Evolutionary conservation across 2,113 vertebrate species (phyloP).

Genomic region (Willisornis vidua): DNA sequence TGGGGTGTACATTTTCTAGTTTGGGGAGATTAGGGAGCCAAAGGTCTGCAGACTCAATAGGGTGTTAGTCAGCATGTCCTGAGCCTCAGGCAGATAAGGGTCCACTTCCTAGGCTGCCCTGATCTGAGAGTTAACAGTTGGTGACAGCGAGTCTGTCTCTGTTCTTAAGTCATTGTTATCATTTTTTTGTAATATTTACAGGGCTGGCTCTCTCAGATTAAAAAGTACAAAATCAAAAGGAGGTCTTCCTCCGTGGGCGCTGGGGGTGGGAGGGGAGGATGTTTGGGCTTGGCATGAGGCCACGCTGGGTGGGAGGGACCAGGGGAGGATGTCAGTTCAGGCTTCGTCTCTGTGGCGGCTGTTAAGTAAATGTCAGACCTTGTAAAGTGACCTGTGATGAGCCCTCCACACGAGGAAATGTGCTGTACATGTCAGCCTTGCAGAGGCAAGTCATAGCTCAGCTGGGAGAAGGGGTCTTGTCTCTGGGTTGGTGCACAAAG

Average conservation of each 20-base stretch:
- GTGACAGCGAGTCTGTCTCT: constrained; percentile 69
- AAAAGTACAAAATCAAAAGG: constrained; percentile 40
- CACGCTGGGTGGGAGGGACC: background rate
- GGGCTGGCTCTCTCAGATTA: constrained; percentile 43
- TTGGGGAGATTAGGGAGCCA: constrained; percentile 42
- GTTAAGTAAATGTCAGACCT: background rate
- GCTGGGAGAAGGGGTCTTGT: background rate
- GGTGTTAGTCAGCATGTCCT: constrained; percentile 65
- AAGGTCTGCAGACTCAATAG: constrained; percentile 37
- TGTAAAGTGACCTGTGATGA: background rate
- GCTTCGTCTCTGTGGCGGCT: background rate
- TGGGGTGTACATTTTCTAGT: constrained; percentile 15
- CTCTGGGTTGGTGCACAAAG: background rate
- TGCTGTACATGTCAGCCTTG: background rate
- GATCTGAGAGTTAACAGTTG: constrained; percentile 58
- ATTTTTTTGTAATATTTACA: constrained; percentile 50
- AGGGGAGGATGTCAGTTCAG: background rate
- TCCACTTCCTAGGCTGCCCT: constrained; percentile 59
- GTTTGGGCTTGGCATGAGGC: background rate
- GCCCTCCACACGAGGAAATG: background rate
- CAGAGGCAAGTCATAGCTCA: background rate
- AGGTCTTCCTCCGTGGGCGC: constrained; percentile 1
- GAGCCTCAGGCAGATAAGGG: constrained; percentile 59
- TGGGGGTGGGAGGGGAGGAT: background rate
- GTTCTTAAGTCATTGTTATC: constrained; percentile 62